Evolutionary conservation across 2,888 invertebrate species (phyloP).

Genomic region (Amphipoea oculea): DNA sequence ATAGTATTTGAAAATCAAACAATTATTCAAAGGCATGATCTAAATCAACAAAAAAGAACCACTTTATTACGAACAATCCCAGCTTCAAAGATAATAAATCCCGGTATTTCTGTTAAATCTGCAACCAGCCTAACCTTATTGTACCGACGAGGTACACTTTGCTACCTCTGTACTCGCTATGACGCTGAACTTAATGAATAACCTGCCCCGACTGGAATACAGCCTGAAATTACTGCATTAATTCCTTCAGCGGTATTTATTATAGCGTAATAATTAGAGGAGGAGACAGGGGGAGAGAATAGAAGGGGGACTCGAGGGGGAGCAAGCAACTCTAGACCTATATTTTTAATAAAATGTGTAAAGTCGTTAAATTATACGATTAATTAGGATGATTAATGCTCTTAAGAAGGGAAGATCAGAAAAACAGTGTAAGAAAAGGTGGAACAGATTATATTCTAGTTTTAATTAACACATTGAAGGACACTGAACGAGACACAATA

Average conservation of each 20-base stretch:
- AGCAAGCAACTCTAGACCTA: conserved; percentile 47
- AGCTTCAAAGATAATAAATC: not conserved
- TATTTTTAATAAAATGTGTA: conserved; percentile 63
- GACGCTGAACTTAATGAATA: conserved; percentile 74
- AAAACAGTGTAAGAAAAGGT: conserved; percentile 59
- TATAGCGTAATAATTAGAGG: conserved; percentile 74
- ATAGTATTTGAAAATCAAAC: not conserved
- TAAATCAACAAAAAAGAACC: not conserved
- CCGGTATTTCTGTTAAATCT: conserved; percentile 15
- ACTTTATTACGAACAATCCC: not conserved
- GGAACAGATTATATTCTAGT: conserved; percentile 52
- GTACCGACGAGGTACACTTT: conserved; percentile 31
- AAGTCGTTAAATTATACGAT: conserved; percentile 64
- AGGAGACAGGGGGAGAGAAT: conserved; percentile 56
- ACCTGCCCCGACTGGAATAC: conserved; percentile 65
- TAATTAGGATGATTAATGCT: conserved; percentile 67
- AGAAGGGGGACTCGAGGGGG: conserved; percentile 25
- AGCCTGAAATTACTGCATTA: conserved; percentile 77
- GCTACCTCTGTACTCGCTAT: conserved; percentile 66
- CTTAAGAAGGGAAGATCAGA: conserved; percentile 44
- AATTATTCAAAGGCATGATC: not conserved
- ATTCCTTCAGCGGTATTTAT: conserved; percentile 76
- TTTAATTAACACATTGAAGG: conserved; percentile 44
- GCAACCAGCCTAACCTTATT: conserved; percentile 46
- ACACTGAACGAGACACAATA: too few relatives aligned